Evolutionary conservation across 2,113 vertebrate species (phyloP).

Genomic region (Tachycineta bicolor): DNA sequence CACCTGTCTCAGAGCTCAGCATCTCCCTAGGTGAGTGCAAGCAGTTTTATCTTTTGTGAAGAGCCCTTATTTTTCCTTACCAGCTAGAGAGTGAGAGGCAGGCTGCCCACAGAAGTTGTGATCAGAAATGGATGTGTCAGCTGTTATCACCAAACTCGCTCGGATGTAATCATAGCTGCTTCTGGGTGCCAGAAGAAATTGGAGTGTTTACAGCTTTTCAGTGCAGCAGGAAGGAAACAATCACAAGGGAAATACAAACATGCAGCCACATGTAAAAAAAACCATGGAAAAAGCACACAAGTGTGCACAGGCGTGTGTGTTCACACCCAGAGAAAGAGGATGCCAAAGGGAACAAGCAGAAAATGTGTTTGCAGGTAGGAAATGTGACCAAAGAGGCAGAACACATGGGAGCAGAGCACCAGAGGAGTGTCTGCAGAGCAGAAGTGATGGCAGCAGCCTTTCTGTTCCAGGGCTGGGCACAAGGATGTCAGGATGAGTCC

Average conservation of each 20-base stretch:
- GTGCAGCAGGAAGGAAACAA: not conserved
- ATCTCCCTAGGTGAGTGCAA: not conserved
- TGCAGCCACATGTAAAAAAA: not conserved
- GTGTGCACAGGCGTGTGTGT: fast-evolving
- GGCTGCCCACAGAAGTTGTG: not conserved
- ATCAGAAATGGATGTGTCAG: constrained; percentile 14
- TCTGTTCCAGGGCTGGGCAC: not conserved
- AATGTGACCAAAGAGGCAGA: not conserved
- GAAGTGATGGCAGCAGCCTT: not conserved
- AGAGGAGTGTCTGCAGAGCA: not conserved
- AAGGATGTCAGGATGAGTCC: not conserved
- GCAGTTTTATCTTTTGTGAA: not conserved
- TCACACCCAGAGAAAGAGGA: not conserved
- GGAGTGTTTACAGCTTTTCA: constrained; percentile 8
- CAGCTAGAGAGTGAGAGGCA: not conserved
- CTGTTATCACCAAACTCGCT: not conserved
- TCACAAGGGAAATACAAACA: not conserved
- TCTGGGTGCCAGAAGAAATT: not conserved
- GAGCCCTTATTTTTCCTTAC: not conserved
- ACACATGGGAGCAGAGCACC: not conserved
- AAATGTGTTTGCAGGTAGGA: not conserved
- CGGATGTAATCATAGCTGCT: not conserved
- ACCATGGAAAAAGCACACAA: not conserved
- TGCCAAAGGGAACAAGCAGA: not conserved
- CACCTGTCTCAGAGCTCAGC: not conserved